Base-by-base conservation (phyloP, 2,888 invertebrate species). In the Parasteatoda lunata region DNA sequence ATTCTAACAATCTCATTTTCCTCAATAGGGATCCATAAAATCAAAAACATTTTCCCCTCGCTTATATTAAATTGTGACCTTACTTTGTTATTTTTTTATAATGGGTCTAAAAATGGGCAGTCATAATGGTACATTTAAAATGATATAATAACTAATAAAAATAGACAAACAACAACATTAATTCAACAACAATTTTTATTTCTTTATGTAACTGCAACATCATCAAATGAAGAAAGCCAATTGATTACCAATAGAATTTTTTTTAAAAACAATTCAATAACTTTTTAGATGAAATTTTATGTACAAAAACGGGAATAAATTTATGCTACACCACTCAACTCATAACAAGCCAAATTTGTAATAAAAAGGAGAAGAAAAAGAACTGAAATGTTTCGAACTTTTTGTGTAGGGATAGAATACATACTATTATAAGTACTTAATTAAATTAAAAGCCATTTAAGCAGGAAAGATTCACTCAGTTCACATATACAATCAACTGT, bases 151-250 rank as follows among this genome's bases (percentile, higher is more conserved):
- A 59, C 7, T 59, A n/a, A 59, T 59, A 13, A 9, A 54, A 7
- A 54, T 11, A 54, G 8, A 3, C 8, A 59, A n/a, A 59, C 9
- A 59, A 7, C 59, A 59, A 59, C 9, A n/a, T 52, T 15, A 59
- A 52, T 6, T 86, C 80, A 86, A 86, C 85, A 86, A 86, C 84
- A 84, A 86, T 80, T 80, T 84, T 86, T 80, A 80, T 86, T 86
- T 76, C 85, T 76, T 76, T 75, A 84, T 84, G 75, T 79, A 84
- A 84, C 84, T 84, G 77, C 77, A 78, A 84, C 81, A 73, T 75
- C 77, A 51, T 84, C 73, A 79, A 75, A 84, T 78, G 84, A 84
- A 70, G 72, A 84, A 77, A 79, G 84, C 73, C 73, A 84, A 84
- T 78, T 84, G 66, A 84, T 78, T 73, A 69, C 73, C 78, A 75